Evolutionary conservation across 2,888 invertebrate species (phyloP).

Genomic region (Coelopa pilipes): DNA sequence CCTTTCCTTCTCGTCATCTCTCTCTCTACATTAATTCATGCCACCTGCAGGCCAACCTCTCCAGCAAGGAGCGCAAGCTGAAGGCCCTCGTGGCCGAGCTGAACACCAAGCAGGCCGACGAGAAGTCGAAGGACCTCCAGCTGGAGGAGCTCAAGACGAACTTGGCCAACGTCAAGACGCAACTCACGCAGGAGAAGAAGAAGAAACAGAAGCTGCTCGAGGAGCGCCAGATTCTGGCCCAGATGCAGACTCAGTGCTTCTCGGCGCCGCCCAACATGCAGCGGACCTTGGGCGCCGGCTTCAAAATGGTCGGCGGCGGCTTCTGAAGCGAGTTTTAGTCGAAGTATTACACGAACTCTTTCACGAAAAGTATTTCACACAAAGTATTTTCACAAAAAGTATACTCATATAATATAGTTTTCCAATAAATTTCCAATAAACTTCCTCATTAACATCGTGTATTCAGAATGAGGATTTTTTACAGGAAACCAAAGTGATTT

Average conservation of each 20-base stretch:
- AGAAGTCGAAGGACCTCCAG: conserved; percentile 54
- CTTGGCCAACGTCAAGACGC: conserved; percentile 58
- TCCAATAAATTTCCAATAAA: too few relatives aligned
- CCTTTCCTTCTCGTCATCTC: too few relatives aligned
- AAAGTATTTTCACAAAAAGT: too few relatives aligned
- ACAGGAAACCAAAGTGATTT: not conserved
- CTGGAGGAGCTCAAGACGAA: conserved; percentile 58
- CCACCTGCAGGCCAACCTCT: conserved; percentile 55
- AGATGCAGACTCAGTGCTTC: conserved; percentile 64
- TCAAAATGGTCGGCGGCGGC: conserved; percentile 45
- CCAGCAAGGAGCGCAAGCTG: conserved; percentile 60
- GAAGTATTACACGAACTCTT: not conserved
- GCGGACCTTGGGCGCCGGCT: conserved; percentile 60
- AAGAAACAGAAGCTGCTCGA: conserved; percentile 61
- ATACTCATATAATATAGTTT: too few relatives aligned
- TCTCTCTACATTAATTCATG: not conserved
- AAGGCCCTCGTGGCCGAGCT: conserved; percentile 64
- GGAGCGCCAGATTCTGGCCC: conserved; percentile 61
- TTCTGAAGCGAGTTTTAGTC: not conserved
- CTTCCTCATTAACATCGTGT: too few relatives aligned
- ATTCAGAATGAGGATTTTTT: too few relatives aligned
- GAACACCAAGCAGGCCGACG: conserved; percentile 57
- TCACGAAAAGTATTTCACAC: too few relatives aligned
- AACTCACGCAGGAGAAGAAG: conserved; percentile 60
- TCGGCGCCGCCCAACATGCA: conserved; percentile 62